These are phyloP conservation scores for Aproaerema taeniolella DNA, from an alignment of 2,888 invertebrate genomes.

Conservation along the genomic window DNA sequence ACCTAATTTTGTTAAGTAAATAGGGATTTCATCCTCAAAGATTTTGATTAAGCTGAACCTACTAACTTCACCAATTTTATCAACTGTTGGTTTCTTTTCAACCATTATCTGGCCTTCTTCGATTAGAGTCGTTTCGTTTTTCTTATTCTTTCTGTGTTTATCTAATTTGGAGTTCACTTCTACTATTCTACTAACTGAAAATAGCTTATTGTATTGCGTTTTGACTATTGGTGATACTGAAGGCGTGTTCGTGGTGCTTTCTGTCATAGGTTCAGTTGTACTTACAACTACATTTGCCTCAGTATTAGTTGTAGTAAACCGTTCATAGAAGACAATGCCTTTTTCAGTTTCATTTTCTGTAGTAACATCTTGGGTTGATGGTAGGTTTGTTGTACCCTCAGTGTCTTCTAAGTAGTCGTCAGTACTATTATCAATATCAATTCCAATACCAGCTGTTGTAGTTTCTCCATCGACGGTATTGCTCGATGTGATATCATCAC, in stretches of 20 bases:
- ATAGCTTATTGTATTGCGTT: slow-evolving; percentile 77
- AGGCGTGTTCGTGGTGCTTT: slow-evolving; percentile 40
- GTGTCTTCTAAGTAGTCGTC: slow-evolving; percentile 59
- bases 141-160: slow-evolving; percentile 75
- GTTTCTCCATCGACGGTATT: slow-evolving; percentile 43
- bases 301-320: slow-evolving; percentile 16
- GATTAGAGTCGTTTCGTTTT: slow-evolving; percentile 69
- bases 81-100: slow-evolving; percentile 78
- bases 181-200: slow-evolving; percentile 82
- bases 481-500: slow-evolving; percentile 32
- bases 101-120: slow-evolving; percentile 73
- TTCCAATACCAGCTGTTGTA: slow-evolving; percentile 45
- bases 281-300: slow-evolving; percentile 23
- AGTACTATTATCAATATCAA: slow-evolving; percentile 48
- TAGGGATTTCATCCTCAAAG: slow-evolving; percentile 78
- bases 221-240: slow-evolving; percentile 50
- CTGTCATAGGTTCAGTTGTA: slow-evolving; percentile 28
- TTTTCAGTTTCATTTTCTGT: slow-evolving; percentile 32
- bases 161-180: slow-evolving; percentile 82
- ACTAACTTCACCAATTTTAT: slow-evolving; percentile 84
- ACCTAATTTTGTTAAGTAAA: slow-evolving; percentile 65
- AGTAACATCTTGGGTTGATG: slow-evolving; percentile 41
- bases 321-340: slow-evolving; percentile 23
- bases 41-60: slow-evolving; percentile 82
- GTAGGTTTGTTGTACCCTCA: slow-evolving; percentile 43